These are phyloP conservation scores for Thymallus thymallus DNA, from an alignment of 2,113 vertebrate genomes.

Conservation along the genomic window DNA sequence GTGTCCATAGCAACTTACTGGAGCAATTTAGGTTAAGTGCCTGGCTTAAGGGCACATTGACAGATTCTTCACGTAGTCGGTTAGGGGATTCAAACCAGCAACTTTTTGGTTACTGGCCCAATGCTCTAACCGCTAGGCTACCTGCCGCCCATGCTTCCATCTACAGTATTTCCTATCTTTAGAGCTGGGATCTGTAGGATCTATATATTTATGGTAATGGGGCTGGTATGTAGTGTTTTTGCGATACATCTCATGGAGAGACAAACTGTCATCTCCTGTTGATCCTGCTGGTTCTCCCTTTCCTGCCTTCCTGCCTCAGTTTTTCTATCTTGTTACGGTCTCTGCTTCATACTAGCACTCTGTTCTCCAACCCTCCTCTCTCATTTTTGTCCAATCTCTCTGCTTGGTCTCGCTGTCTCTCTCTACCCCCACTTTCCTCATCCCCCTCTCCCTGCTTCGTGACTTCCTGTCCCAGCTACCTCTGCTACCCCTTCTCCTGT, in stretches of 20 bases:
- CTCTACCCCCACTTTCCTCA: neutral
- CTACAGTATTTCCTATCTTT: no score
- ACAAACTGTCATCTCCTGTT: neutral
- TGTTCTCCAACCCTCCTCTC: constrained; percentile 18
- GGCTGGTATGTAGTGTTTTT: no score
- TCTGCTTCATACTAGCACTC: constrained; percentile 8
- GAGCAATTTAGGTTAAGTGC: no score
- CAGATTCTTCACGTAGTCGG: no score
- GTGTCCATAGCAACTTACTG: no score
- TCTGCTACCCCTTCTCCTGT: constrained; percentile 18
- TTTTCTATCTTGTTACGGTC: neutral
- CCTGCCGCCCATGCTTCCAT: no score
- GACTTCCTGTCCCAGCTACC: constrained; percentile 13
- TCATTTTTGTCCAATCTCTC: constrained; percentile 44
- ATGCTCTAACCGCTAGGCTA: neutral
- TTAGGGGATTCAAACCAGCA: no score
- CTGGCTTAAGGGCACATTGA: no score
- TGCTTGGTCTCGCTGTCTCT: constrained; percentile 10
- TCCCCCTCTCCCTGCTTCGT: constrained; percentile 15
- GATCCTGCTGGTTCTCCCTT: constrained; percentile 12
- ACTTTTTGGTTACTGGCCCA: constrained; percentile 2
- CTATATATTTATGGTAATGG: no score
- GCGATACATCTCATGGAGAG: no score
- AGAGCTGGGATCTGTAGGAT: no score
- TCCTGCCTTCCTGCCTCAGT: constrained; percentile 14